These are phyloP conservation scores for Eledone cirrhosa DNA, from an alignment of 2,888 invertebrate genomes.

Conservation along the genomic window DNA sequence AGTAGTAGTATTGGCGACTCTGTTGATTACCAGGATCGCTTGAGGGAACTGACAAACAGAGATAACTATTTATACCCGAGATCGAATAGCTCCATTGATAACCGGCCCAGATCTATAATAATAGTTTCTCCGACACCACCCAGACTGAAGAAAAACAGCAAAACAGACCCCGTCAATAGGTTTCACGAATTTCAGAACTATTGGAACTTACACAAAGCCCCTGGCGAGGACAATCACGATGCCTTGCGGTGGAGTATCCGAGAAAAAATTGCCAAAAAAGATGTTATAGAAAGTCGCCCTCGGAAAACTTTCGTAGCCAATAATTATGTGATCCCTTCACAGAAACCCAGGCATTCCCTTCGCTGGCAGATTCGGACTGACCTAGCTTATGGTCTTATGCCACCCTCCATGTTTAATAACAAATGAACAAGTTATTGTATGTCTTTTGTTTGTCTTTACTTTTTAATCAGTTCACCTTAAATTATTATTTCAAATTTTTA, in stretches of 20 bases:
- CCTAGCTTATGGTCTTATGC: slow-evolving; percentile 60
- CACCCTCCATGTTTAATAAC: slow-evolving; percentile 30
- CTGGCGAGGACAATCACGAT: slow-evolving; percentile 65
- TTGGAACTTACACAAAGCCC: slow-evolving; percentile 59
- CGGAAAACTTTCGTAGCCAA: slow-evolving; percentile 60
- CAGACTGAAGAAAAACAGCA: slow-evolving; percentile 31
- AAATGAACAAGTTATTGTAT: neutral
- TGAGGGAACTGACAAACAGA: neutral
- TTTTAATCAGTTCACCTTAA: too few relatives aligned
- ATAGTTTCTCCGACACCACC: neutral
- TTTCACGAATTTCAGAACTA: slow-evolving; percentile 60
- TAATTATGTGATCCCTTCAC: slow-evolving; percentile 62
- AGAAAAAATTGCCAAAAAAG: slow-evolving; percentile 63
- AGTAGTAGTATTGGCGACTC: slow-evolving; percentile 4
- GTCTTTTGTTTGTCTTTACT: too few relatives aligned
- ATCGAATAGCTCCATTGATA: neutral
- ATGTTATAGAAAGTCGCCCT: slow-evolving; percentile 60
- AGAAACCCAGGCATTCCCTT: slow-evolving; percentile 61
- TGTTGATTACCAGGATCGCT: neutral
- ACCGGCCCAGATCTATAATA: neutral
- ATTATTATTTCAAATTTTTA: too few relatives aligned
- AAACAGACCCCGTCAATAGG: slow-evolving; percentile 60
- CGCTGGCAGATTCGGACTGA: slow-evolving; percentile 64
- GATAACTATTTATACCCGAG: neutral
- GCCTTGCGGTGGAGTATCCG: slow-evolving; percentile 63